These are phyloP conservation scores for Hydrozoanthus gracilis DNA, from an alignment of 92 coral and sea anemone genomes.

Conservation along the genomic window DNA sequence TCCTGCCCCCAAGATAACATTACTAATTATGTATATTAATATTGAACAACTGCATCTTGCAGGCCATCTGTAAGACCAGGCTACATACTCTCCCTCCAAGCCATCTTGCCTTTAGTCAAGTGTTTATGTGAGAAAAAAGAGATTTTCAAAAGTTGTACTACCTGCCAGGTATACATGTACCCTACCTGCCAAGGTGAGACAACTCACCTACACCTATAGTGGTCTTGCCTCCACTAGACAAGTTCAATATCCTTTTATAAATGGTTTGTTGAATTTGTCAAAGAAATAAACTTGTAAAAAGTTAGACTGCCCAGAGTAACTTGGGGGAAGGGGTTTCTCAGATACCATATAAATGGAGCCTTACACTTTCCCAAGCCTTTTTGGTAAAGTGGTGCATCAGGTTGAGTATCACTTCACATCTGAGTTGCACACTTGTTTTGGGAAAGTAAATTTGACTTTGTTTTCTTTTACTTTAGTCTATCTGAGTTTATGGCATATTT, in stretches of 20 bases:
- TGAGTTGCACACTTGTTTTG: conserved; percentile 17
- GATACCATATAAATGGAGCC: neutral
- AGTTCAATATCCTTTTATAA: conserved; percentile 5
- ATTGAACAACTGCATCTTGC: neutral
- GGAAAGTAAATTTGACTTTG: conserved; percentile 12
- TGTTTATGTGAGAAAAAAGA: neutral
- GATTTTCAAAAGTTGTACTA: conserved; percentile 11
- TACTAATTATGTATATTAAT: neutral
- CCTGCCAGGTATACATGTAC: conserved; percentile 18
- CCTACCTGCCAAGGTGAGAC: conserved; percentile 12
- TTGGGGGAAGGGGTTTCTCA: conserved; percentile 17
- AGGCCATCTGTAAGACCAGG: neutral
- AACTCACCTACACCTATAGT: conserved; percentile 14
- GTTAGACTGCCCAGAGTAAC: conserved; percentile 18
- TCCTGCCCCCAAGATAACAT: neutral
- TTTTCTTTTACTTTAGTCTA: conserved; percentile 6
- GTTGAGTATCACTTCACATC: conserved; percentile 14
- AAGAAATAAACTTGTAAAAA: conserved; percentile 7
- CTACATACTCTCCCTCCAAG: neutral
- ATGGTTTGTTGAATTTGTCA: conserved; percentile 15
- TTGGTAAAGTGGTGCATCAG: conserved; percentile 11
- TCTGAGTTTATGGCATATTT: neutral
- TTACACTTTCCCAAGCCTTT: neutral
- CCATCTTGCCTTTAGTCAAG: neutral
- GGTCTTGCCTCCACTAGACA: conserved; percentile 8